Percentiles rank a stretch among this genome's conserved stretches.
These are phyloP conservation scores for Sesia bembeciformis DNA, from an alignment of 2,888 invertebrate species.

Conservation along the genomic window DNA sequence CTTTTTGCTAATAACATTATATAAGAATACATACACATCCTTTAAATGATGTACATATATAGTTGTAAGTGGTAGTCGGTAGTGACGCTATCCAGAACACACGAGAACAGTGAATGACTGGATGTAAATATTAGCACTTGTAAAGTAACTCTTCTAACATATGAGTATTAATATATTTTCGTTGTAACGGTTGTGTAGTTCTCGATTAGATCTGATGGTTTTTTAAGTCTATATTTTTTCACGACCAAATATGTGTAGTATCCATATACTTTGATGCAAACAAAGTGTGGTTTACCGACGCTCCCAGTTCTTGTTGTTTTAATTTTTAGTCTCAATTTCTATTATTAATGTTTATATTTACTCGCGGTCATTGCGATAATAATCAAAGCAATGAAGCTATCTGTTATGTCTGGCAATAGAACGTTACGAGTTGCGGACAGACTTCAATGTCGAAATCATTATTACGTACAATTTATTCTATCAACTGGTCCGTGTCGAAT, in stretches of 20 bases:
- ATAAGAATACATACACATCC: too few relatives aligned
- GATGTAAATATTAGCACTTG: conserved; percentile 39
- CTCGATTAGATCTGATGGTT: conserved; percentile 37
- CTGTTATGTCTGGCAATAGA: background rate
- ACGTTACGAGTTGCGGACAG: background rate
- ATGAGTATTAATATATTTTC: conserved; percentile 18
- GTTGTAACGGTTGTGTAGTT: conserved; percentile 47
- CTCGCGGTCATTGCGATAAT: background rate
- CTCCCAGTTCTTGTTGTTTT: background rate
- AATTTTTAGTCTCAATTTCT: background rate
- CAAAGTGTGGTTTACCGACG: conserved; percentile 34
- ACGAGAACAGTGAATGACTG: conserved; percentile 42
- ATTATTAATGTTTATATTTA: background rate
- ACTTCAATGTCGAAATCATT: background rate
- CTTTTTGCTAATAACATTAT: too few relatives aligned
- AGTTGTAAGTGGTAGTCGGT: too few relatives aligned
- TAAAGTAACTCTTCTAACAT: conserved; percentile 2
- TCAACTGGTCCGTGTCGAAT: too few relatives aligned
- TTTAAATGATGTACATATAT: too few relatives aligned
- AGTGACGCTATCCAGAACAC: conserved; percentile 11
- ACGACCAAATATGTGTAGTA: conserved; percentile 18
- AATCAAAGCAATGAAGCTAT: background rate
- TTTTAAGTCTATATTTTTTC: background rate
- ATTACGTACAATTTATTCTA: background rate
- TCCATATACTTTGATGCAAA: conserved; percentile 33